A percentile compares a stretch with the other conserved stretches of the same genome.
These are phyloP conservation scores for Neostethus bicornis DNA, from an alignment of 2,797 vertebrate species.

Conservation along the genomic window DNA sequence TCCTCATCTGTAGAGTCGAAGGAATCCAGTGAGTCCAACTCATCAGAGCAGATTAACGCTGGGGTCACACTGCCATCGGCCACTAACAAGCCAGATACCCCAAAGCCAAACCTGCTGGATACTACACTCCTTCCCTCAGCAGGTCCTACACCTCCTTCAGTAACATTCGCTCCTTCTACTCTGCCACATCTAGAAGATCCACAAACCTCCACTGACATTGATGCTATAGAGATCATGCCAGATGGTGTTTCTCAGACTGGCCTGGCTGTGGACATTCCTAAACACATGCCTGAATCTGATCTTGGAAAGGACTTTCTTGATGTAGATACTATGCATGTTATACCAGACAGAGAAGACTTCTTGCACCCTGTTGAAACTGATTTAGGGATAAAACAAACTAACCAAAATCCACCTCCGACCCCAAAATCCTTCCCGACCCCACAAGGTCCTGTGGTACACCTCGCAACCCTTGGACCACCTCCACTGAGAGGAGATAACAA, in stretches of 20 bases:
- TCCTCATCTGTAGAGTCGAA: constrained; percentile 48
- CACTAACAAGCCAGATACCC: constrained; percentile 2
- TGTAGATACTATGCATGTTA: not conserved
- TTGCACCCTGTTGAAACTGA: not conserved
- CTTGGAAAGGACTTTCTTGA: not conserved
- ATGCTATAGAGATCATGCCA: constrained; percentile 10
- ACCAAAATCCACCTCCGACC: constrained; percentile 31
- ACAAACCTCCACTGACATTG: constrained; percentile 27
- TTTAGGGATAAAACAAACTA: constrained; percentile 6
- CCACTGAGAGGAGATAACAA: constrained; percentile 58
- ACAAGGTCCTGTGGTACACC: constrained; percentile 34
- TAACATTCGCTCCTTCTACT: not conserved
- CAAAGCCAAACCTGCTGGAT: not conserved
- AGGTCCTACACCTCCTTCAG: not conserved
- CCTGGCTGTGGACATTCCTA: constrained; percentile 10
- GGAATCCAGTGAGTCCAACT: constrained; percentile 40
- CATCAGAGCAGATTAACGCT: constrained; percentile 40
- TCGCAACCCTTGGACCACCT: constrained; percentile 2
- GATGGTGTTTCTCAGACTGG: constrained; percentile 31
- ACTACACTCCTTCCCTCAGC: constrained; percentile 1
- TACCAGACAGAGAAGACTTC: constrained; percentile 5
- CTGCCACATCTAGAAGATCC: constrained; percentile 19
- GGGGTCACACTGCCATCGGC: not conserved
- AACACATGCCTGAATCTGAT: constrained; percentile 17
- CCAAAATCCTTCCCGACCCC: constrained; percentile 8